These are phyloP conservation scores for Apotomis capreana DNA, from an alignment of 2,888 invertebrate species.

Conservation along the genomic window DNA sequence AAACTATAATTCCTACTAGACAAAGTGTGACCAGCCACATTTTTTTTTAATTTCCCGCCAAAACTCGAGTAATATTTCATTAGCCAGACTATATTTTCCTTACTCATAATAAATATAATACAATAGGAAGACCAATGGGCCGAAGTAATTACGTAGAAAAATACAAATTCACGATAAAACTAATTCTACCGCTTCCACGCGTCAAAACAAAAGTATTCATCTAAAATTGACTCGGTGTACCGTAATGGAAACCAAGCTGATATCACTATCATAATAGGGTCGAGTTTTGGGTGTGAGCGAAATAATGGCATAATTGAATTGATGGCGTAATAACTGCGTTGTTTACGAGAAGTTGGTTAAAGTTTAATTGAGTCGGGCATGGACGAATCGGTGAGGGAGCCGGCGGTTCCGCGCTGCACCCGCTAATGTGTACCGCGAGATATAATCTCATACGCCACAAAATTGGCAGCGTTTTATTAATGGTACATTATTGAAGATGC, in stretches of 20 bases:
- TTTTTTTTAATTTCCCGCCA: no score
- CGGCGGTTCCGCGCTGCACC: conserved; percentile 18
- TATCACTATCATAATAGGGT: conserved; percentile 50
- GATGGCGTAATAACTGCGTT: conserved; percentile 69
- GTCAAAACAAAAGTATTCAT: conserved; percentile 66
- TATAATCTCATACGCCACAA: no score
- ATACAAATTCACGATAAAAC: conserved; percentile 47
- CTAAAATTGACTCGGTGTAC: conserved; percentile 61
- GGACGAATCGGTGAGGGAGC: conserved; percentile 41
- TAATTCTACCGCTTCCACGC: conserved; percentile 46
- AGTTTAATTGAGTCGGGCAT: conserved; percentile 79
- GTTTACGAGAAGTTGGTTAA: conserved; percentile 79
- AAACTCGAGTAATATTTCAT: no score
- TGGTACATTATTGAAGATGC: no score
- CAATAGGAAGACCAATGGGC: neutral
- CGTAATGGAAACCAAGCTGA: conserved; percentile 44
- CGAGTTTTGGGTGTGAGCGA: conserved; percentile 49
- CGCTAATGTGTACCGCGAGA: neutral
- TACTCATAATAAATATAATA: neutral
- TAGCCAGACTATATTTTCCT: no score
- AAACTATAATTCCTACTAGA: no score
- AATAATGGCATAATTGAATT: conserved; percentile 44
- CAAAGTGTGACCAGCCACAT: no score
- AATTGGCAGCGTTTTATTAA: no score
- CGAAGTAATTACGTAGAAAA: conserved; percentile 1